These are phyloP conservation scores for Cinclus cinclus DNA, from an alignment of 2,113 vertebrate genomes.

Conservation along the genomic window DNA sequence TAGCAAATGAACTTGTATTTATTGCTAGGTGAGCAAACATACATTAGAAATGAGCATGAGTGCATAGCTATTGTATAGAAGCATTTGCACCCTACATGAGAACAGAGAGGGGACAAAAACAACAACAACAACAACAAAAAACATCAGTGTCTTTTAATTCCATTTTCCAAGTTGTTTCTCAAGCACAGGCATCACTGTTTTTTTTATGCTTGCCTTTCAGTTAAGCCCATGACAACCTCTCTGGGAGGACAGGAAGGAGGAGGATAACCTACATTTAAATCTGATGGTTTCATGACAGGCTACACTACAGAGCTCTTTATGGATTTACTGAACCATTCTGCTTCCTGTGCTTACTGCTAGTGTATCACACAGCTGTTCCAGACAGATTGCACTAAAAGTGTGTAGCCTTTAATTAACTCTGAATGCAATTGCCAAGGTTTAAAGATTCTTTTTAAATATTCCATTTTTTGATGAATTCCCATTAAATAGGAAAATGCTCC, in stretches of 20 bases:
- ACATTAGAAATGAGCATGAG: neutral
- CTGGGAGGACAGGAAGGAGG: conserved; percentile 37
- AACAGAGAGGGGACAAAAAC: neutral
- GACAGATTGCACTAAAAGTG: conserved; percentile 53
- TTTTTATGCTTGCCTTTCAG: neutral
- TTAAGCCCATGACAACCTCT: conserved; percentile 22
- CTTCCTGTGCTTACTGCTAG: conserved; percentile 14
- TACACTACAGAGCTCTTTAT: conserved; percentile 36
- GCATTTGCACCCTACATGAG: neutral
- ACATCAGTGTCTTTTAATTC: neutral
- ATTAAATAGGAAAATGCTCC: neutral
- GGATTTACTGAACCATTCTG: conserved; percentile 27
- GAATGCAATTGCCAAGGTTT: conserved; percentile 44
- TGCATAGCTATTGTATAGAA: neutral
- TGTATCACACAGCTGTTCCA: conserved; percentile 25
- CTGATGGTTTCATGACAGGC: conserved; percentile 56
- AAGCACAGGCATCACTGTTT: neutral
- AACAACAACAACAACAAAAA: neutral
- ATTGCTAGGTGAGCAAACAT: conserved; percentile 23
- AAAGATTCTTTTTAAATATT: conserved; percentile 17
- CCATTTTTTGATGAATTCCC: neutral
- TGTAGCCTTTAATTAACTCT: conserved; percentile 57
- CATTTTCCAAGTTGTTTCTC: neutral
- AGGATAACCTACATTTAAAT: conserved; percentile 66
- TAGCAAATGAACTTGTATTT: conserved; percentile 17